Evolutionary conservation across 2,888 invertebrate species (phyloP), one percentile per base, ranked within the genome.

Genomic region (Pinctada fucata): DNA sequence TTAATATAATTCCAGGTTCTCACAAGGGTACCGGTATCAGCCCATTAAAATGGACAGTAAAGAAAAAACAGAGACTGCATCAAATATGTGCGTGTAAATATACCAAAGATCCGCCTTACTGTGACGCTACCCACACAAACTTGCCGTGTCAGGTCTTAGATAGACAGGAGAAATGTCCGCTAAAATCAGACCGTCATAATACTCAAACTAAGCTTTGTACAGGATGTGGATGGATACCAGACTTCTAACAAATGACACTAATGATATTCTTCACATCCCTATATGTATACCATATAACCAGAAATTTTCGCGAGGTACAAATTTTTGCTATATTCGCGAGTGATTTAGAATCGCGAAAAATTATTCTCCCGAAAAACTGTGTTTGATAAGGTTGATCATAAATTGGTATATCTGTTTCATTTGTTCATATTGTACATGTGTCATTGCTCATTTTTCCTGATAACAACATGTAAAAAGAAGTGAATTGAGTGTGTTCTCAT

Each of bases 211-310:
- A 86, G 79, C 83, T 91, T 3, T 91, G 91, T 78, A 88, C 88
- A 13, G 81, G 82, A n/a, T 91, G 91, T 83, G 90, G 91, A 3
- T 90, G 88, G 89, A 84, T 87, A 52, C 90, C 90, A 6, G 90
- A 91, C 75, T 91, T 90, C 78, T 90, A 49, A 67, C 8, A 31
- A 72, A 16, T 31, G 3, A 49, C 16, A n/a, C n/a, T 13, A 47
- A 3, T 67, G 6, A 67, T 31, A 13, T 47, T 31, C 45, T 3
- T 47, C 31, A 31, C 31, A 31, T 31, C 1, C 0, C 31, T 31
- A 31, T 31, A 31, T 31, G 31, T 31, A 31, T 31, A 31, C 31
- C 31, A 31, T 31, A 31, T 31, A 31, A 31, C 31, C 31, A 31
- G 31, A 31, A 31, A 31, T 31, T 31, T 31, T 31, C 31, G 0